Percentiles rank a stretch among this genome's conserved stretches.
Conservation (phyloP, 2,113 vertebrate genomes). For the Melanerpes formicivorus region DNA sequence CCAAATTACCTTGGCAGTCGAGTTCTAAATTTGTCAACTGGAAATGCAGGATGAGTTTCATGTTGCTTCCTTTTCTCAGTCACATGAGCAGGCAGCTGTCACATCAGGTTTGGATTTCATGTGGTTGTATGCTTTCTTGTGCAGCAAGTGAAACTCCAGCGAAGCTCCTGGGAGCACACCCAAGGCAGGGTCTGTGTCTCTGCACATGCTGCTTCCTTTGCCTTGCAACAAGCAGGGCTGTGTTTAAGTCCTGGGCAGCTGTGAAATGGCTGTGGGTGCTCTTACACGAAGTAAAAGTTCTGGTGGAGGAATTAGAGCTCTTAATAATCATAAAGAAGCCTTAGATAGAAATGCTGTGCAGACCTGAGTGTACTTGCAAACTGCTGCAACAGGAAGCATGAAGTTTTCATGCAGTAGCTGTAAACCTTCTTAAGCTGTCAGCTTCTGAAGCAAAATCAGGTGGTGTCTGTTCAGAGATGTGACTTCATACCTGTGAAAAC, state of each 20-base stretch:
- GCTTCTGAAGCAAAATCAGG: not conserved
- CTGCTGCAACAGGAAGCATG: not conserved
- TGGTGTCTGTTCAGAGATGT: not conserved
- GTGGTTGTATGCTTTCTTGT: not conserved
- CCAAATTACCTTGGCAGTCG: not conserved
- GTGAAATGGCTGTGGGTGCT: not conserved
- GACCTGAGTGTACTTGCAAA: not conserved
- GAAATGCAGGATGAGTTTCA: not conserved
- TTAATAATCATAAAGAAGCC: not conserved
- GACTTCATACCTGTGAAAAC: not conserved
- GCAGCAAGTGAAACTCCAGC: not conserved
- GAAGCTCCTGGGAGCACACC: not conserved
- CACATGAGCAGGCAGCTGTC: not conserved
- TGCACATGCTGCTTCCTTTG: accelerated
- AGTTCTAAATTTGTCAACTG: not conserved
- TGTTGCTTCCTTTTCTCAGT: not conserved
- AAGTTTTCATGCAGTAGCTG: not conserved
- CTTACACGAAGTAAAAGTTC: not conserved
- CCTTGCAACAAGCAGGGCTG: accelerated
- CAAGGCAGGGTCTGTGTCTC: accelerated
- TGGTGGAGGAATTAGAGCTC: too few relatives aligned
- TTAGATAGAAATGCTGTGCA: not conserved
- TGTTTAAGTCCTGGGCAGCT: not conserved
- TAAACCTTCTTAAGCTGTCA: accelerated
- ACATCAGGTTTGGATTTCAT: not conserved